Percentiles rank a stretch among this genome's conserved stretches.
Conservation (phyloP, 2,888 invertebrate genomes). For the Cistogaster globosa region DNA sequence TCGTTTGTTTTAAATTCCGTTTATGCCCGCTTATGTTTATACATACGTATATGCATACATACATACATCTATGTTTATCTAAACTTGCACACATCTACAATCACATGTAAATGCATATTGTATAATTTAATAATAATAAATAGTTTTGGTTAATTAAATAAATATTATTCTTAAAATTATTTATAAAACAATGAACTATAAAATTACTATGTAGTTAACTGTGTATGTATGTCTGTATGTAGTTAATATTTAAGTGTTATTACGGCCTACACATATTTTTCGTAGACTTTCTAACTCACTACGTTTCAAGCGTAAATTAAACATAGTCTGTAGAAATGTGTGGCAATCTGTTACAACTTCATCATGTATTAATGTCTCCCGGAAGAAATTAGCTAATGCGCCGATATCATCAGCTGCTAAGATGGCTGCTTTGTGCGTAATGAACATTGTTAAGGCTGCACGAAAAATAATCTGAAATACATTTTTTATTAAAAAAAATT, state of each 20-base stretch:
- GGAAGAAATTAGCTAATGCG: constrained; percentile 91
- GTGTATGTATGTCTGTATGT: no score
- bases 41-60: neutral
- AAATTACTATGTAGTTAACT: constrained; percentile 66
- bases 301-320: constrained; percentile 88
- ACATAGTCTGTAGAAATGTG: constrained; percentile 94
- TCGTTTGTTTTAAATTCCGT: no score
- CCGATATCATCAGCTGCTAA: constrained; percentile 91
- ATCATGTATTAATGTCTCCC: constrained; percentile 89
- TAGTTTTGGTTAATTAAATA: constrained; percentile 49
- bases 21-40: no score
- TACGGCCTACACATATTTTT: constrained; percentile 78
- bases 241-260: constrained; percentile 75
- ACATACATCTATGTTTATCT: neutral
- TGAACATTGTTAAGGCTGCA: constrained; percentile 93
- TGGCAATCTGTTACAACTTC: constrained; percentile 93
- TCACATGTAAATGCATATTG: constrained; percentile 7
- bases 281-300: constrained; percentile 80
- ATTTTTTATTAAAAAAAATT: neutral
- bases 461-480: constrained; percentile 89
- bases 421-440: constrained; percentile 88
- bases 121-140: constrained; percentile 18
- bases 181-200: constrained; percentile 47
- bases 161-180: constrained; percentile 60
- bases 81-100: neutral